Base-by-base conservation (phyloP, 2,113 vertebrate species). In the Megaceryle torquata region DNA sequence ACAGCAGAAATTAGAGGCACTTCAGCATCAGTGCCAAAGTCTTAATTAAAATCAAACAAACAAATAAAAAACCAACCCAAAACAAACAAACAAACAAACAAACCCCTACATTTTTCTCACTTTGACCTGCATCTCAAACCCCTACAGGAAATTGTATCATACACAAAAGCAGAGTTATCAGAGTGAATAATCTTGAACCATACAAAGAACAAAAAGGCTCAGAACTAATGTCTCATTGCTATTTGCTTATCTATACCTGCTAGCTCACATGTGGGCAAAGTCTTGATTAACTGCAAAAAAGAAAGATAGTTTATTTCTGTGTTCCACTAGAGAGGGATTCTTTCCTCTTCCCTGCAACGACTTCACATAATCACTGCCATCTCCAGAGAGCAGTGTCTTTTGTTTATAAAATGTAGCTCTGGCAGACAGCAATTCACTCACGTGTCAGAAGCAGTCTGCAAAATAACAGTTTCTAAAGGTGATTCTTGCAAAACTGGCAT, bases 121-220 rank as follows among this genome's bases (percentile, higher is more conserved):
- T 88, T 85, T 80, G 76, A 76, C 82, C 41, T 65, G 63, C 44
- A 44, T 85, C 63, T 89, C 50, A 95, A 95, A 82, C 92, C 87
- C 53, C 67, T 78, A 60, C 35, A 83, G 71, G 60, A 89, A 91
- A 80, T 60, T 35, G 50, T 31, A 75, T 82, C 59, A 67, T 28
- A 74, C 46, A 71, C 70, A 65, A 88, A 41, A 22, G 4, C 39
- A 51, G 28, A 88, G 10, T 35, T 50, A 88, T 80, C 64, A 74
- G 63, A 63, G 28, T 71, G 82, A 88, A 78, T 88, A 81, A 94
- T 78, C 33, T 77, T 39, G 24, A 43, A 56, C 51, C 16, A 21
- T 7, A 54, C 1, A 2, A 68, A 54, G 48, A 72, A 63, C 31
- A 65, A 64, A 91, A 81, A 67, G 6, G 7, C 60, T 88, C 68